Percentiles rank a stretch among this genome's conserved stretches.
Evolutionary conservation across 1,140 invertebrate species (phyloP).

Genomic region (Pteromalus puparum): DNA sequence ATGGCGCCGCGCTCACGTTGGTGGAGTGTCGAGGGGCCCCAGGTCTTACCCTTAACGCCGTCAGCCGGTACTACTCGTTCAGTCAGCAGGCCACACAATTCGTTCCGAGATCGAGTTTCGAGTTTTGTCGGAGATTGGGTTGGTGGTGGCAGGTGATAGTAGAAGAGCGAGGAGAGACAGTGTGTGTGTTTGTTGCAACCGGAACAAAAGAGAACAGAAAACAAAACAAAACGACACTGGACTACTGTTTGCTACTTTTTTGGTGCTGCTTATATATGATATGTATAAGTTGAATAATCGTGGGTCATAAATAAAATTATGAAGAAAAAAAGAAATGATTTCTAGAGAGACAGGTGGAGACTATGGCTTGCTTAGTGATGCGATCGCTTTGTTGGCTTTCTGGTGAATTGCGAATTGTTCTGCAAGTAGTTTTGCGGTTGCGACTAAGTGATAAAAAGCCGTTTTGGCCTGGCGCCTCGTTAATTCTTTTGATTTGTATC

Average conservation of each 20-base stretch:
- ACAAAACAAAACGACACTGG: slow-evolving; percentile 47
- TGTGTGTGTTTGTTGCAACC: slow-evolving; percentile 44
- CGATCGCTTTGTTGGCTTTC: slow-evolving; percentile 25
- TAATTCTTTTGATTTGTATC: too few species aligned
- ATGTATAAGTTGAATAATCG: not conserved
- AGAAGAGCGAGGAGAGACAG: slow-evolving; percentile 47
- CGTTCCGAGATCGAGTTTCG: slow-evolving; percentile 25
- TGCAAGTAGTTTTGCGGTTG: slow-evolving; percentile 18
- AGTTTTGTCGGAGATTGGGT: slow-evolving; percentile 18
- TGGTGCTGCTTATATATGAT: slow-evolving; percentile 9
- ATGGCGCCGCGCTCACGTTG: slow-evolving; percentile 89
- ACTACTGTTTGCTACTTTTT: slow-evolving; percentile 18
- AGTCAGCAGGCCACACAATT: slow-evolving; percentile 27
- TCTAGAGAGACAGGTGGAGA: slow-evolving; percentile 50
- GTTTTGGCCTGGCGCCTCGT: not conserved
- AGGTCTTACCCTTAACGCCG: slow-evolving; percentile 97
- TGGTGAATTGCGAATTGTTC: slow-evolving; percentile 15
- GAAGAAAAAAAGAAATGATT: not conserved
- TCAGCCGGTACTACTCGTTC: slow-evolving; percentile 86
- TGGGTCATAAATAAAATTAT: not conserved
- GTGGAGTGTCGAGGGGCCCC: slow-evolving; percentile 95
- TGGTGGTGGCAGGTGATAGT: slow-evolving; percentile 36
- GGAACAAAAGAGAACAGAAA: slow-evolving; percentile 53
- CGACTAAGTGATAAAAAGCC: not conserved
- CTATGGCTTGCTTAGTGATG: slow-evolving; percentile 54